Percentiles rank a stretch among this genome's conserved stretches.
Conservation (phyloP, 2,113 vertebrate genomes). For the Ochotona princeps region DNA sequence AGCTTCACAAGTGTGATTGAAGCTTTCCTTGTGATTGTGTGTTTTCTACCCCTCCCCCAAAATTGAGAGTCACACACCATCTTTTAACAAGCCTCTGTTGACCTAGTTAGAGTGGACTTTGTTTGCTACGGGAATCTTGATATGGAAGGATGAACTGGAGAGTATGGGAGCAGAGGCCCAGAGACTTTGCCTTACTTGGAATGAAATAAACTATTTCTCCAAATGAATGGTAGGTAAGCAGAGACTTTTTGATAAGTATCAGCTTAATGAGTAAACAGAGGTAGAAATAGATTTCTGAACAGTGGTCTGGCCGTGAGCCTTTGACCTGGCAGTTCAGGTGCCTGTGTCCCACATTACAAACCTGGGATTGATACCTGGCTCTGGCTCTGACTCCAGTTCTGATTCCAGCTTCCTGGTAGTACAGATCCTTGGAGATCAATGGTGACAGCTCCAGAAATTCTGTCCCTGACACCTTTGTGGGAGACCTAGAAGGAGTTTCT, state of each 20-base stretch:
- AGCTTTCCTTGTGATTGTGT: not conserved
- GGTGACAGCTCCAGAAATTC: too few relatives aligned
- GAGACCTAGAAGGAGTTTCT: too few relatives aligned
- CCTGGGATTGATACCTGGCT: too few relatives aligned
- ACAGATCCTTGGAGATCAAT: too few relatives aligned
- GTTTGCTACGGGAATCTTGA: constrained; percentile 8
- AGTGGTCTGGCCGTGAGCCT: too few relatives aligned
- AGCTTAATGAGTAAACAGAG: not conserved
- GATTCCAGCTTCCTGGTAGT: too few relatives aligned
- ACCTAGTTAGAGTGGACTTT: not conserved
- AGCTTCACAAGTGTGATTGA: not conserved
- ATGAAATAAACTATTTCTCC: not conserved
- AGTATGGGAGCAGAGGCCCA: not conserved
- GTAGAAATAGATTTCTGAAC: not conserved
- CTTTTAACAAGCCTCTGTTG: not conserved
- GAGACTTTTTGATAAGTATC: not conserved
- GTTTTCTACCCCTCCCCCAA: not conserved
- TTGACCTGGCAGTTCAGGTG: too few relatives aligned
- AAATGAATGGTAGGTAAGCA: not conserved
- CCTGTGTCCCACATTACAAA: too few relatives aligned
- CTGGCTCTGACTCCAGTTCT: too few relatives aligned
- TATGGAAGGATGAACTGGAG: not conserved
- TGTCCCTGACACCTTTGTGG: too few relatives aligned
- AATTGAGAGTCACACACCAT: not conserved
- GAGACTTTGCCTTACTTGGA: not conserved